phyloP scores from a whole-genome alignment of 2,797 vertebrate species.

The Threskiornis aethiopicus region DNA sequence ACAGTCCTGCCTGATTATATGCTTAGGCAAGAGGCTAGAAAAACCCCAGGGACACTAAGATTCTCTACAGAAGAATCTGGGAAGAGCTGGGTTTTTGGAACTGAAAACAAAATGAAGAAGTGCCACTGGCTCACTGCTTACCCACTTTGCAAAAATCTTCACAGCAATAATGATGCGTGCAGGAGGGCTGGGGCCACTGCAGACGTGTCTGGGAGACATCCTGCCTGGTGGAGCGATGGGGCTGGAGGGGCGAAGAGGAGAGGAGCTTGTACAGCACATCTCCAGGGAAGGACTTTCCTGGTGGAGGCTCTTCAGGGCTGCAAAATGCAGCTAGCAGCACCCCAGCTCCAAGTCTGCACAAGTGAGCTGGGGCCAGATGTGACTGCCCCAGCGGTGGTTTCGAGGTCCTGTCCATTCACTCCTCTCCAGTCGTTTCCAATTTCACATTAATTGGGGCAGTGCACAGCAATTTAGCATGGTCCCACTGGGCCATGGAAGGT shows the following conservation, averaged over 20 bases:
- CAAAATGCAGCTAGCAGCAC: background rate
- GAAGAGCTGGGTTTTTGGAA: background rate
- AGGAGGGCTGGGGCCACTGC: background rate
- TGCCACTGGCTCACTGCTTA: background rate
- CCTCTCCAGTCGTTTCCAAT: background rate
- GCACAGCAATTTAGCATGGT: background rate
- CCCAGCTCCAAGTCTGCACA: fast-evolving
- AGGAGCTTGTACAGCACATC: background rate
- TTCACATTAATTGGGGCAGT: background rate
- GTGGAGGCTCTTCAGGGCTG: background rate
- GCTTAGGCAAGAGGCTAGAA: background rate
- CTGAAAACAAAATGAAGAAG: background rate
- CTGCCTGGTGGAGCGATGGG: background rate
- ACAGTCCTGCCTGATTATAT: background rate
- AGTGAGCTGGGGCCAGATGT: background rate
- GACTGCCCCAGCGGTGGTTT: fast-evolving
- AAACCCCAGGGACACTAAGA: background rate
- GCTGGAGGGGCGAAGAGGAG: background rate
- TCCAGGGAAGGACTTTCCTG: background rate
- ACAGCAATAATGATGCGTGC: background rate
- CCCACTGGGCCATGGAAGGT: background rate
- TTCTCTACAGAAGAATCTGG: background rate
- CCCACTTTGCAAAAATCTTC: background rate
- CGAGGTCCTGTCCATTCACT: background rate
- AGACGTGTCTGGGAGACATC: background rate